Conservation (phyloP, 2,888 invertebrate species). For the Parthenolecanium corni region DNA sequence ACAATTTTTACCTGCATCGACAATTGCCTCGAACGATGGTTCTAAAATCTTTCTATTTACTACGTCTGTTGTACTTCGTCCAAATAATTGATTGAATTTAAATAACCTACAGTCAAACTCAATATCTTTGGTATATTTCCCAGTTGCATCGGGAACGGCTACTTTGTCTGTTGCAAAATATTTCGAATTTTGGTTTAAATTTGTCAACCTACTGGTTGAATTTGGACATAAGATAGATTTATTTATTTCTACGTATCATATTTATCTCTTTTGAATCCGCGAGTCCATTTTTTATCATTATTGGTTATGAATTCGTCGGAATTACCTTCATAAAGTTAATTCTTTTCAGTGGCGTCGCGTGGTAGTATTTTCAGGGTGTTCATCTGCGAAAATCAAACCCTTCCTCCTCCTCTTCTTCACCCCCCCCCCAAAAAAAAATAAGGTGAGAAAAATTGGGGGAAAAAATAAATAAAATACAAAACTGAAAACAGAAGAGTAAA, state of each 20-base stretch:
- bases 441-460: too few species aligned
- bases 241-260: background rate
- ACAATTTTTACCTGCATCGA: constrained; percentile 42
- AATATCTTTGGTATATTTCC: constrained; percentile 37
- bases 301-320: constrained; percentile 22
- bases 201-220: too few species aligned
- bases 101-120: constrained; percentile 42
- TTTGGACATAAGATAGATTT: background rate
- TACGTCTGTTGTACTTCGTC: constrained; percentile 41
- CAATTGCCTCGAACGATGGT: constrained; percentile 41
- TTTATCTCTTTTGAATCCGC: constrained; percentile 18
- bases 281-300: constrained; percentile 27
- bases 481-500: too few species aligned
- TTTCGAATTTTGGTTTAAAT: background rate
- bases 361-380: too few species aligned
- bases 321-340: constrained; percentile 41
- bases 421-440: too few species aligned
- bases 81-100: constrained; percentile 41
- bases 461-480: too few species aligned
- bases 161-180: background rate
- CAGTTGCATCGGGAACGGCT: constrained; percentile 37
- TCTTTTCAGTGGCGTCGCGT: too few species aligned
- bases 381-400: too few species aligned
- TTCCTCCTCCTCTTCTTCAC: too few species aligned
- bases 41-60: constrained; percentile 41